These are phyloP conservation scores for Aelia acuminata DNA, from an alignment of 2,888 invertebrate genomes.

Conservation along the genomic window DNA sequence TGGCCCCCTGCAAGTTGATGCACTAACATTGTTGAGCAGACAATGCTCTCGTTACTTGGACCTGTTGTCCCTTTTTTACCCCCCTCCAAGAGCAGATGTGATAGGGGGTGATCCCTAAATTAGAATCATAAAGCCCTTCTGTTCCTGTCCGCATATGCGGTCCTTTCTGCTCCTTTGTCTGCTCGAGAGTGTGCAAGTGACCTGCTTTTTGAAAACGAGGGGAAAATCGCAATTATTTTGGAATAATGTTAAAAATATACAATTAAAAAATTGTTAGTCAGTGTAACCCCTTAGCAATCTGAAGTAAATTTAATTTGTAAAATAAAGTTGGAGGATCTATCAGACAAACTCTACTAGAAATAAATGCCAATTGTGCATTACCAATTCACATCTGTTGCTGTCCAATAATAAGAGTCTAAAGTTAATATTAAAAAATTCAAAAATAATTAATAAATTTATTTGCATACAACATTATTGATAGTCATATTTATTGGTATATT, in stretches of 20 bases:
- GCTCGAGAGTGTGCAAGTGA: not conserved
- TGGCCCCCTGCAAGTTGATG: conserved; percentile 55
- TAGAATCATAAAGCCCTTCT: conserved; percentile 55
- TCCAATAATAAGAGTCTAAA: no score
- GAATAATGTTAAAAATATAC: not conserved
- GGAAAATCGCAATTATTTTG: not conserved
- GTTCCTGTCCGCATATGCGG: conserved; percentile 46
- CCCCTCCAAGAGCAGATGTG: conserved; percentile 52
- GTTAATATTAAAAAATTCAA: no score
- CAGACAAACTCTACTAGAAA: no score
- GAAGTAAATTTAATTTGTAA: no score
- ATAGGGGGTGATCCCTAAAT: conserved; percentile 57
- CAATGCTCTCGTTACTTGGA: conserved; percentile 58
- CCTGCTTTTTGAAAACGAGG: not conserved
- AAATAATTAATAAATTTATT: no score
- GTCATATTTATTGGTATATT: no score
- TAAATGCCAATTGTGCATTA: no score
- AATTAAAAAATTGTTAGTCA: no score
- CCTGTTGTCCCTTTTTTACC: conserved; percentile 56
- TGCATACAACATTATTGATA: no score
- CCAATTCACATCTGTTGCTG: no score
- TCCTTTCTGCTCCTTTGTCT: not conserved
- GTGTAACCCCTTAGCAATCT: no score
- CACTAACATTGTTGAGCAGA: conserved; percentile 55
- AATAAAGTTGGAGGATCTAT: no score